phyloP scores from a whole-genome alignment of 1,140 invertebrate genomes.

The Homalodisca vitripennis region DNA sequence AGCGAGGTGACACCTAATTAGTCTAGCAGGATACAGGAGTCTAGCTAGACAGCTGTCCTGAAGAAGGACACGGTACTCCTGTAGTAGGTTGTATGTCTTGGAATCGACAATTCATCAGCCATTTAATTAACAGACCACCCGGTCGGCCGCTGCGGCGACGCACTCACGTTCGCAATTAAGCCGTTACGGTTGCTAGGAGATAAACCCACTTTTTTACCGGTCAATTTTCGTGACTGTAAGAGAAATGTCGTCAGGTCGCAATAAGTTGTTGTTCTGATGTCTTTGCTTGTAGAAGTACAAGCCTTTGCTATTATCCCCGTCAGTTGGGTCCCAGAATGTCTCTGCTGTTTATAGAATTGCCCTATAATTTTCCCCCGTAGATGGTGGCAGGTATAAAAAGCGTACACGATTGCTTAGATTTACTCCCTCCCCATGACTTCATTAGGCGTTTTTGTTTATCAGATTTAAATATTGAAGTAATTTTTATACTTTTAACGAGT shows the following conservation, averaged over 20 bases:
- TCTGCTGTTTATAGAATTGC: neutral
- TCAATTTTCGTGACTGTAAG: neutral
- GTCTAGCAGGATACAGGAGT: too few species aligned
- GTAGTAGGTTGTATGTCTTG: too few species aligned
- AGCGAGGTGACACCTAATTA: too few species aligned
- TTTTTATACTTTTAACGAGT: too few species aligned
- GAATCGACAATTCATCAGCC: neutral
- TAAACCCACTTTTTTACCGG: conserved; percentile 6
- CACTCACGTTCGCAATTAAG: conserved; percentile 6
- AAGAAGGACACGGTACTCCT: too few species aligned
- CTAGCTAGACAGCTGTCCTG: too few species aligned
- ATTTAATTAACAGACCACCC: conserved; percentile 10
- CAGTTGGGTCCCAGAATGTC: neutral
- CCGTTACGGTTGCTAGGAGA: conserved; percentile 10
- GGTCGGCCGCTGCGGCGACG: too few species aligned
- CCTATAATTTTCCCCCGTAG: neutral
- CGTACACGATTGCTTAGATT: neutral
- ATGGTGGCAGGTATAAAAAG: neutral
- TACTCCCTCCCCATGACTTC: neutral
- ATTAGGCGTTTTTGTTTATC: too few species aligned
- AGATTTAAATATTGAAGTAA: too few species aligned
- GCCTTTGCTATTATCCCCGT: conserved; percentile 6
- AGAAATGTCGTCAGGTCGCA: neutral
- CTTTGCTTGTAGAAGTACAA: neutral
- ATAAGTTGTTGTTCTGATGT: neutral